Evolutionary conservation across 2,797 vertebrate species (phyloP).

Genomic region (Diplodus puntazzo): DNA sequence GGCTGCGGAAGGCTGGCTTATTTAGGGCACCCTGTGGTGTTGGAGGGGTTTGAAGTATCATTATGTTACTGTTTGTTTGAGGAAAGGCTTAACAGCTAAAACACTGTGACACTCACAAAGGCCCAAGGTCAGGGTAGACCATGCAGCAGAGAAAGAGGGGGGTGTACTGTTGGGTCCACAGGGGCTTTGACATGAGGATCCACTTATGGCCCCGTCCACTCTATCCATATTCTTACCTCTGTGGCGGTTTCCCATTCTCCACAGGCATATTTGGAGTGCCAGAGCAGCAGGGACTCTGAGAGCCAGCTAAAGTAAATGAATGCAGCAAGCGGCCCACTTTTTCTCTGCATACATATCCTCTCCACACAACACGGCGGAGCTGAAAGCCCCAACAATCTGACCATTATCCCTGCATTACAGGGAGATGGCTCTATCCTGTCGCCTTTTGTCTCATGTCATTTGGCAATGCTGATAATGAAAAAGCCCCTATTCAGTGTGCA

Average conservation of each 20-base stretch:
- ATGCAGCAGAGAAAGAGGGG: constrained; percentile 38
- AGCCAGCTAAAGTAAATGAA: constrained; percentile 63
- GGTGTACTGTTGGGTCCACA: constrained; percentile 60
- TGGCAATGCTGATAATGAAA: constrained; percentile 79
- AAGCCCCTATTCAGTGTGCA: constrained; percentile 56
- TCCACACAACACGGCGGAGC: constrained; percentile 44
- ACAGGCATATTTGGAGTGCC: constrained; percentile 67
- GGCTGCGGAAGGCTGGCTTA: constrained; percentile 68
- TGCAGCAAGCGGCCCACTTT: constrained; percentile 53
- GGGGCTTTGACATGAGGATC: constrained; percentile 77
- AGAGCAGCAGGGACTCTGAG: constrained; percentile 71
- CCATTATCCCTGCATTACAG: constrained; percentile 75
- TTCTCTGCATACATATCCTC: constrained; percentile 64
- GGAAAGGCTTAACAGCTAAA: constrained; percentile 84
- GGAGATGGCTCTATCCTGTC: constrained; percentile 76
- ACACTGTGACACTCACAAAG: constrained; percentile 80
- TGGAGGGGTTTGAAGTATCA: constrained; percentile 86
- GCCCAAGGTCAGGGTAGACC: constrained; percentile 79
- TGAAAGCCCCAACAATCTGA: constrained; percentile 67
- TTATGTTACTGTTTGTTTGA: constrained; percentile 89
- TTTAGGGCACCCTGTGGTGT: constrained; percentile 80
- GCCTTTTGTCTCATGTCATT: constrained; percentile 82
- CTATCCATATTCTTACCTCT: constrained; percentile 61
- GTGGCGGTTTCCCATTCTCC: constrained; percentile 66
- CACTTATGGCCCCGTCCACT: constrained; percentile 71